phyloP scores from a whole-genome alignment of 1,140 invertebrate species.

The Ooceraea biroi region DNA sequence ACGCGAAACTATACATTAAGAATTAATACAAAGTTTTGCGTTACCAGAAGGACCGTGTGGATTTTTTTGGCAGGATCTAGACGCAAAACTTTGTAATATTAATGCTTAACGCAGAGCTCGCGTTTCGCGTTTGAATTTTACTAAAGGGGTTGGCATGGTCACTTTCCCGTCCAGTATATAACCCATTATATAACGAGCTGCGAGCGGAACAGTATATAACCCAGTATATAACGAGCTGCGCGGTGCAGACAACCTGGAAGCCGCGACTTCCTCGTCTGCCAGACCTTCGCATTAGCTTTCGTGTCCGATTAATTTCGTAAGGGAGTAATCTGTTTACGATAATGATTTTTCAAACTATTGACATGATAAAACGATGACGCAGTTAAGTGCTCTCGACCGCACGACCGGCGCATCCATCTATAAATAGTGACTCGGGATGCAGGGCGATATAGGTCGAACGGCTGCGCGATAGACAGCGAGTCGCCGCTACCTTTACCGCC shows the following conservation, averaged over 20 bases:
- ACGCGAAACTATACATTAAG: no score
- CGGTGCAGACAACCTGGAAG: not conserved
- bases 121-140: no score
- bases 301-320: constrained; percentile 1
- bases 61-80: no score
- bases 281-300: not conserved
- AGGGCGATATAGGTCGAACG: constrained; percentile 51
- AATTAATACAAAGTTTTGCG: no score
- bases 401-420: constrained; percentile 40
- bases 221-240: no score
- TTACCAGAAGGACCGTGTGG: no score
- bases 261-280: not conserved
- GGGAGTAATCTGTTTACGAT: not conserved
- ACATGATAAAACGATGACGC: constrained; percentile 26
- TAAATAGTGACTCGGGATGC: constrained; percentile 53
- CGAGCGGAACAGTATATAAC: no score
- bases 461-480: constrained; percentile 53
- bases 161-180: no score
- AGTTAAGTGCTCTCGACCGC: constrained; percentile 32
- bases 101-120: no score
- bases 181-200: no score
- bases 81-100: no score
- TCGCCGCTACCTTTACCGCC: constrained; percentile 32
- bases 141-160: no score
- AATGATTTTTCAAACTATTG: not conserved